Base-by-base conservation (phyloP, 2,888 invertebrate genomes). In the Aleiodes testaceus region DNA sequence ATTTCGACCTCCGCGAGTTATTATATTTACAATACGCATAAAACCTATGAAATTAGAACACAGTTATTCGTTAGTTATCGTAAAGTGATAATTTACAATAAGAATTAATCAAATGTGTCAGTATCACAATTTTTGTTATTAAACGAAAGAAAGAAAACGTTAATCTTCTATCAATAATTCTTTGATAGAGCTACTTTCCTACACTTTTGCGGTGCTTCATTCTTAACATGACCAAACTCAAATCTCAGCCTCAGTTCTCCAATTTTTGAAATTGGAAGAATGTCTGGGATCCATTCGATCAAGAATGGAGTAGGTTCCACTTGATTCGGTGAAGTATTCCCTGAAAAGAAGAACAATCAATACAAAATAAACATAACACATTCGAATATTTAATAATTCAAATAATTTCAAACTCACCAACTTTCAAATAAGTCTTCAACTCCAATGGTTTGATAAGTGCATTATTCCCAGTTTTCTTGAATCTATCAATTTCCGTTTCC, bases 231-330 rank as follows among this genome's bases (percentile, higher is more conserved):
- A 52, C 93, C 93, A 82, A 92, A 92, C 82, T 93, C 92, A 83
- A 94, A 94, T 77, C 91, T 91, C 68, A 95, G 89, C 74, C 92
- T 89, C 70, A 95, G 87, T 82, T 94, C 92, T 6, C 95, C 95
- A 74, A 94, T 91, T 79, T 91, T 90, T 44, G 92, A 92, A 75
- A 90, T 88, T 5, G 92, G 92, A 66, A 93, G 88, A 68, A 93
- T 91, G 81, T 93, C 92, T 0, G 94, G 93, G 72, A 92, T 92
- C 95, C 95, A 95, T 82, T 94, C 93, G 52, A 95, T 91, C 30
- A 92, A 88, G 81, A 95, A 92, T 16, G 91, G 92, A 69, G 90
- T 92, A 74, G 90, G 91, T 63, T 92, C 90, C 69, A 89, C 88
- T 81, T 90, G 90, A 78, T 89, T 89, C 44, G 88, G 86, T 26